Conservation (phyloP, 1,140 invertebrate species). For the Hycleus cichorii region DNA sequence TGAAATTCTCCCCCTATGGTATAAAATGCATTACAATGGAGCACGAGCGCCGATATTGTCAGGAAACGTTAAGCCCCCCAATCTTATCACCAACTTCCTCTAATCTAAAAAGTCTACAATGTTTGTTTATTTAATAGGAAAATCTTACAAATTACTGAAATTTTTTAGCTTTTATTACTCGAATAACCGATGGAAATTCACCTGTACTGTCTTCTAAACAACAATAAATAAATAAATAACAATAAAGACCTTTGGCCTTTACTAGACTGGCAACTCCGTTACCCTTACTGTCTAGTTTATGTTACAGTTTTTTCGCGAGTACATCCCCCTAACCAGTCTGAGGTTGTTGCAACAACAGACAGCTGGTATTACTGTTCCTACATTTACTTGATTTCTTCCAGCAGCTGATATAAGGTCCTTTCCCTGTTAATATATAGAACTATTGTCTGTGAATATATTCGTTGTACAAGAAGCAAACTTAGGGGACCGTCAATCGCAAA, state of each 20-base stretch:
- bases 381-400: slow-evolving; percentile 8
- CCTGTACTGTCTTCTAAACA: too few relatives aligned
- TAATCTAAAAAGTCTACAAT: too few relatives aligned
- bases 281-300: background rate
- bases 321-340: slow-evolving; percentile 15
- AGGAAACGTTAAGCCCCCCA: too few relatives aligned
- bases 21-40: slow-evolving; percentile 4
- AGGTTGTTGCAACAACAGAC: slow-evolving; percentile 6
- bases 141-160: too few relatives aligned
- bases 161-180: too few relatives aligned
- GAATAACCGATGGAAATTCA: too few relatives aligned
- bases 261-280: background rate
- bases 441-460: slow-evolving; percentile 10
- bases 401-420: slow-evolving; percentile 13
- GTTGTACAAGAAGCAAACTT: slow-evolving; percentile 10
- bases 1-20: slow-evolving; percentile 4
- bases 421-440: slow-evolving; percentile 7
- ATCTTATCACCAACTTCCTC: too few relatives aligned
- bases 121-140: too few relatives aligned
- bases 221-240: too few relatives aligned
- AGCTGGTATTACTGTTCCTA: slow-evolving; percentile 13
- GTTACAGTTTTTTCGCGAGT: slow-evolving; percentile 13
- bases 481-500: background rate
- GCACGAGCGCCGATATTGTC: slow-evolving; percentile 2
- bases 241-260: too few relatives aligned